A percentile compares a stretch with the other conserved stretches of the same genome.
phyloP scores from a whole-genome alignment of 1,140 invertebrate species.

The Drosophila fuyamai region DNA sequence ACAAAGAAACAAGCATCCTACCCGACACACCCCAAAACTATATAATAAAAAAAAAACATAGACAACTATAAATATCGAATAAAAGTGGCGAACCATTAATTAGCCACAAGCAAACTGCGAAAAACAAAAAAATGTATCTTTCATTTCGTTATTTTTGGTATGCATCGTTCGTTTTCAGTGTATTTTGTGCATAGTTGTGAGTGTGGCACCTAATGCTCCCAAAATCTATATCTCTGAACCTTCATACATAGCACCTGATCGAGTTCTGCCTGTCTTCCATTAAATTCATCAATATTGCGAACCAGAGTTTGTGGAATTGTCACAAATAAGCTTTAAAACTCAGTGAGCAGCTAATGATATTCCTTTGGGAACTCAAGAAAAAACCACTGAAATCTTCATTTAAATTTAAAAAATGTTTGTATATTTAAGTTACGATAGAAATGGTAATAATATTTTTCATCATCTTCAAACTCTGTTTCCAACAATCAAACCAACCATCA shows the following conservation, averaged over 20 bases:
- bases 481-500: conserved; percentile 19
- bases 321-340: too few relatives aligned
- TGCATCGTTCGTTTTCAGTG: conserved; percentile 58
- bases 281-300: conserved; percentile 4
- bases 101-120: conserved; percentile 19
- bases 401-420: too few relatives aligned
- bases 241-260: conserved; percentile 45
- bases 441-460: too few relatives aligned
- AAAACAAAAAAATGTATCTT: conserved; percentile 31
- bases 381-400: too few relatives aligned
- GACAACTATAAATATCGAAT: conserved; percentile 68
- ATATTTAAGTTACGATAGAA: too few relatives aligned
- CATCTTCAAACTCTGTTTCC: conserved; percentile 26
- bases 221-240: conserved; percentile 42
- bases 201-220: conserved; percentile 54
- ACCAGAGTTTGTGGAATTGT: conserved; percentile 21
- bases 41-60: conserved; percentile 38
- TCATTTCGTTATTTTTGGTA: conserved; percentile 47
- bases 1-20: conserved; percentile 23
- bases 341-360: too few relatives aligned
- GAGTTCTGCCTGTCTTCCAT: conserved; percentile 53
- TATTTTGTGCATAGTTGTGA: conserved; percentile 65
- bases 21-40: conserved; percentile 16
- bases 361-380: too few relatives aligned
- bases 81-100: conserved; percentile 55